Percentiles rank a stretch among this genome's conserved stretches.
Evolutionary conservation across 2,113 vertebrate genomes (phyloP).

Genomic region (Choloepus hoffmanni): DNA sequence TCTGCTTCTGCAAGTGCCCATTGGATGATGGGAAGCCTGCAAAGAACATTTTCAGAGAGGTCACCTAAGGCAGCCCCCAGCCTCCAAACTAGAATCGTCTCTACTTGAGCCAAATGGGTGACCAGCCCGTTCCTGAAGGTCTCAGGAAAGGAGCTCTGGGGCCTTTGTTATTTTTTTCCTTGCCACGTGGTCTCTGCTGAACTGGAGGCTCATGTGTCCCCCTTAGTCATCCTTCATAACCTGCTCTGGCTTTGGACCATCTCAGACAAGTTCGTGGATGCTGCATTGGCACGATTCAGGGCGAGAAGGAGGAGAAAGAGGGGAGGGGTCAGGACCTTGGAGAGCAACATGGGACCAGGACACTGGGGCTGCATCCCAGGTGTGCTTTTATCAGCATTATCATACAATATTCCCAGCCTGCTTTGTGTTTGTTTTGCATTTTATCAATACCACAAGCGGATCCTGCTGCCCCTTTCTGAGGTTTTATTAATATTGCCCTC

Average conservation of each 20-base stretch:
- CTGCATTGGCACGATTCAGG: background rate
- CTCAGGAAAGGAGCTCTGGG: background rate
- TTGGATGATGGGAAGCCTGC: background rate
- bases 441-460: slow-evolving; percentile 87
- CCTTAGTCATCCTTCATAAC: background rate
- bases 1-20: background rate
- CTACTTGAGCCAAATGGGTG: background rate
- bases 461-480: slow-evolving; percentile 75
- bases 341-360: background rate
- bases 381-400: slow-evolving; percentile 79
- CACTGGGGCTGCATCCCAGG: background rate
- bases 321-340: background rate
- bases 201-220: background rate
- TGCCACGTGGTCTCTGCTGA: background rate
- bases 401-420: slow-evolving; percentile 81
- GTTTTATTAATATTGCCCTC: slow-evolving; percentile 91
- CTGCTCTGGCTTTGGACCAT: background rate
- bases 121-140: background rate
- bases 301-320: background rate
- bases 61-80: background rate
- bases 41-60: background rate
- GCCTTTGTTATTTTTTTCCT: background rate
- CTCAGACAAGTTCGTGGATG: background rate
- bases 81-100: background rate
- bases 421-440: slow-evolving; percentile 87